Conservation (phyloP, 2,113 vertebrate genomes). For the Mormoops blainvillei region DNA sequence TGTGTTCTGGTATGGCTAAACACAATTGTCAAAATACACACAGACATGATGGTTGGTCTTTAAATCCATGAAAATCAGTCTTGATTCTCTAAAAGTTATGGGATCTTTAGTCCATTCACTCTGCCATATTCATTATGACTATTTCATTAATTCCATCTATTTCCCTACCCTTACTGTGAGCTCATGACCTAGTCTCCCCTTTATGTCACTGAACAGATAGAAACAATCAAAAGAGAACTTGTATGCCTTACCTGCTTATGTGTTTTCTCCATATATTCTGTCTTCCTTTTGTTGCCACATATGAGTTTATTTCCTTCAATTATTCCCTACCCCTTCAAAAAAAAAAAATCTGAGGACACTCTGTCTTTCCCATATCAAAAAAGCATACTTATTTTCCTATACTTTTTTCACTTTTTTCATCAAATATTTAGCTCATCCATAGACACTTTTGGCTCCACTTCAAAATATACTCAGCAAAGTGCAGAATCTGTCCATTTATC, state of each 20-base stretch:
- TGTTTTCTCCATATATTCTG: not conserved
- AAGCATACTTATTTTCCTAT: not conserved
- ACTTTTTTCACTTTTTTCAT: not conserved
- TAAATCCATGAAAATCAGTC: not conserved
- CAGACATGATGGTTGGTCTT: not conserved
- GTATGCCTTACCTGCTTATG: not conserved
- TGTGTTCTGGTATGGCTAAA: not conserved
- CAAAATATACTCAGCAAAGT: not conserved
- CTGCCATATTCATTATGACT: not conserved
- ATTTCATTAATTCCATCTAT: not conserved
- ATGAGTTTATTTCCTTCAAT: not conserved
- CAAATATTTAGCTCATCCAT: not conserved
- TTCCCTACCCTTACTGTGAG: not conserved
- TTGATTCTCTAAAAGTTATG: not conserved
- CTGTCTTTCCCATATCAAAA: not conserved
- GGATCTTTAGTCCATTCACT: not conserved
- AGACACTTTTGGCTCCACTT: not conserved
- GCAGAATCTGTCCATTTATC: not conserved
- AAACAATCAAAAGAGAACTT: not conserved
- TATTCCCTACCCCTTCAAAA: not conserved
- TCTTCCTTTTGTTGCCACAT: not conserved
- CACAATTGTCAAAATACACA: not conserved
- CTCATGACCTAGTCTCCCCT: not conserved
- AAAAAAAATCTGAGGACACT: not conserved
- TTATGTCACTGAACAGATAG: not conserved